Conservation (phyloP, 1,140 invertebrate genomes). For the Neodiprion fabricii region DNA sequence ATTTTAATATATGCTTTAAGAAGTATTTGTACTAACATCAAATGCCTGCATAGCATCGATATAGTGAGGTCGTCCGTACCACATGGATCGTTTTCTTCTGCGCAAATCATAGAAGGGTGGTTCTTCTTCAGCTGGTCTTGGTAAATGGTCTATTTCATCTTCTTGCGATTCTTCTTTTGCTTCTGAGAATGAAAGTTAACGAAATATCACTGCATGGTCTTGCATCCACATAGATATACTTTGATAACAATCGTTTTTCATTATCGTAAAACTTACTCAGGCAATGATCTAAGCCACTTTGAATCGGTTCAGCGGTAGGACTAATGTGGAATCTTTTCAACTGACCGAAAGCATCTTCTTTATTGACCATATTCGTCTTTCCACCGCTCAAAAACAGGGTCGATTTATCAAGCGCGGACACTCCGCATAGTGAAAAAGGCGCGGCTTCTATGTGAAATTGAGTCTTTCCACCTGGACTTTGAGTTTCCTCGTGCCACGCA, state of each 20-base stretch:
- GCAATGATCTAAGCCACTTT: constrained; percentile 48
- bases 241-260: constrained; percentile 12
- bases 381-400: constrained; percentile 60
- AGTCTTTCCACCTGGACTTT: constrained; percentile 61
- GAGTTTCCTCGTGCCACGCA: constrained; percentile 56
- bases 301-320: constrained; percentile 37
- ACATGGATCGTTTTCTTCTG: constrained; percentile 36
- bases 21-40: constrained; percentile 43
- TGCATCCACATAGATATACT: not conserved
- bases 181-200: constrained; percentile 11
- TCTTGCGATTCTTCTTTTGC: constrained; percentile 14
- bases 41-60: constrained; percentile 60
- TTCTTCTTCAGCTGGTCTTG: constrained; percentile 37
- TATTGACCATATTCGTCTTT: constrained; percentile 43
- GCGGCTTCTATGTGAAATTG: constrained; percentile 61
- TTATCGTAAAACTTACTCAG: constrained; percentile 41
- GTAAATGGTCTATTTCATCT: constrained; percentile 52
- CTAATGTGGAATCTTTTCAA: constrained; percentile 50
- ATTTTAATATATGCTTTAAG: constrained; percentile 2
- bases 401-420: constrained; percentile 69
- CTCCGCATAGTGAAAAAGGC: constrained; percentile 65
- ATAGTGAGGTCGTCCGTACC: constrained; percentile 42
- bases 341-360: constrained; percentile 46
- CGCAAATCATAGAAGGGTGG: constrained; percentile 32
- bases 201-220: too few relatives aligned